Evolutionary conservation across 2,113 vertebrate species (phyloP), one percentile per base, ranked within the genome.

Genomic region (Scatophagus argus): DNA sequence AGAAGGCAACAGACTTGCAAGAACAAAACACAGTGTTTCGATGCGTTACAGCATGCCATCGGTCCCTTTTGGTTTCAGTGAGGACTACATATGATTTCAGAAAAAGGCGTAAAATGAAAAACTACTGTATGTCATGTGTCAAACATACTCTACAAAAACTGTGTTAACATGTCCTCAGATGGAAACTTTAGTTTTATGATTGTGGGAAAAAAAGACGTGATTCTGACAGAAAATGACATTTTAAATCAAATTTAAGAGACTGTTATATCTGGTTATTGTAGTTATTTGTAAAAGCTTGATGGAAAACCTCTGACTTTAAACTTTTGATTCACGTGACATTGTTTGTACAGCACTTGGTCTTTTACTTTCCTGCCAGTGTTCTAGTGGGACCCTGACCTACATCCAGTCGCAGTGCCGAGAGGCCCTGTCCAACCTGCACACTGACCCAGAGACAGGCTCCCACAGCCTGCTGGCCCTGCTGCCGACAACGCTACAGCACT

Each of bases 331-430:
- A 13, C 47, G 2, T 44, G 31, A 10, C 27, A 62, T 32, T 29
- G 13, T 63, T 39, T 79, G 39, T 79, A 23, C 52, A 66, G 72
- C 44, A 8, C 27, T 23, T 46, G 13, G 27, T 76, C 38, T 83
- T 63, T 76, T 27, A 19, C 19, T 64, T 44, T 69, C 52, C 54
- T 41, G 51, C 1, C 80, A 99, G 98, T 98, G 96, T 88, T 96
- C 96, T 0, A 95, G 90, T 3, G 97, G 97, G 79, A 98, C 97
- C 0, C 81, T 99, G 92, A 95, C 96, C 67, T 99, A 99, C 79
- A 98, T 99, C 85, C 84, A 95, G 87, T 93, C 93, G 13, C 95
- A 74, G 31, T 97, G 97, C 91, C 92, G 93, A 55, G 68, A 95
- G 84, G 97, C 96, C 19, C 91, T 98, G 87, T 94, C 96, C 83